Percentiles rank a stretch among this genome's conserved stretches.
These are phyloP conservation scores for Cygnus olor DNA, from an alignment of 2,797 vertebrate species.

Conservation along the genomic window DNA sequence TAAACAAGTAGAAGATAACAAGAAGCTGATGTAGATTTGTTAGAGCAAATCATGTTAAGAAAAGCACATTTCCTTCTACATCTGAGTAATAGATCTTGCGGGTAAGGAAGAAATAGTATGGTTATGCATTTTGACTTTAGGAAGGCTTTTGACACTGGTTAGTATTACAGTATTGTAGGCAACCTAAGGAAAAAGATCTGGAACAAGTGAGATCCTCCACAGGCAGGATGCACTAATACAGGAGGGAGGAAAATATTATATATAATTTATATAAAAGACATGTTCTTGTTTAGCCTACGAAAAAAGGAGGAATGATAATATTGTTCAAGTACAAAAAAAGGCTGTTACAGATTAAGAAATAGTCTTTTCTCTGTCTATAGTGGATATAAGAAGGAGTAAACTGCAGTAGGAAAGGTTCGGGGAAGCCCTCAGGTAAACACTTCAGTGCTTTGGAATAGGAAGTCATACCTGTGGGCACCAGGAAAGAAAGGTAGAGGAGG, in stretches of 20 bases:
- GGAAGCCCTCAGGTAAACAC: background rate
- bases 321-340: background rate
- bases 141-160: background rate
- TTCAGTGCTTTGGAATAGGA: background rate
- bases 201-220: background rate
- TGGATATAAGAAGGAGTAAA: background rate
- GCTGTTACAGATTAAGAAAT: background rate
- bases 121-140: background rate
- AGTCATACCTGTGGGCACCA: background rate
- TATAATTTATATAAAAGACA: background rate
- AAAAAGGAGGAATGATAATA: background rate
- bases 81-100: background rate
- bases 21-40: background rate
- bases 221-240: background rate
- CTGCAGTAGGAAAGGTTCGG: background rate
- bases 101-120: background rate
- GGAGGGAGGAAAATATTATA: background rate
- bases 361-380: background rate
- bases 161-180: background rate
- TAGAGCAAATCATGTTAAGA: background rate
- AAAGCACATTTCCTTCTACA: background rate
- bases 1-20: background rate
- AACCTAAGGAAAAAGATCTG: background rate
- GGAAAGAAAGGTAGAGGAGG: background rate
- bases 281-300: background rate